Evolutionary conservation across 1,140 invertebrate species (phyloP).

Genomic region (Trachymyrmex cornetzi): DNA sequence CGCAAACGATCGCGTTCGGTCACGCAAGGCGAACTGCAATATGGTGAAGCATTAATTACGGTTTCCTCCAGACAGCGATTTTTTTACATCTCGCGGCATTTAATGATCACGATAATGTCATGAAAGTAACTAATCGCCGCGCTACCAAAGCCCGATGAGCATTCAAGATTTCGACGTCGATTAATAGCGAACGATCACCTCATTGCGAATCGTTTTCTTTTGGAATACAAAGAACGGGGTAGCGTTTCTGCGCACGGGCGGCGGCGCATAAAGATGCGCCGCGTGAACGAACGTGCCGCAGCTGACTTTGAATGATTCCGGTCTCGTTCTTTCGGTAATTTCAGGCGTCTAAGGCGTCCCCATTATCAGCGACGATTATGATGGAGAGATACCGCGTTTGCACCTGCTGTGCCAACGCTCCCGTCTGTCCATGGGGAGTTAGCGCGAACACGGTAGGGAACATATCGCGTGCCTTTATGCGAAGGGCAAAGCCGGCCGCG

Average conservation of each 20-base stretch:
- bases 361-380: constrained; percentile 75
- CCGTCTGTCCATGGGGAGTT: constrained; percentile 52
- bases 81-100: constrained; percentile 34
- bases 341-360: constrained; percentile 72
- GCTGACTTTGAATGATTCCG: constrained; percentile 74
- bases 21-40: constrained; percentile 28
- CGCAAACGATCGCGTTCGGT: constrained; percentile 28
- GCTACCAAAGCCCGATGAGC: constrained; percentile 53
- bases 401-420: constrained; percentile 68
- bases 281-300: constrained; percentile 35
- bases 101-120: constrained; percentile 52
- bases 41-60: constrained; percentile 45
- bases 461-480: constrained; percentile 69
- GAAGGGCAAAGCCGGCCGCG: constrained; percentile 57
- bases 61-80: constrained; percentile 2
- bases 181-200: constrained; percentile 66
- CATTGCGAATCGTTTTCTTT: constrained; percentile 63
- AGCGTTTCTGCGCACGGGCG: constrained; percentile 52
- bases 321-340: constrained; percentile 73
- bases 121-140: constrained; percentile 41
- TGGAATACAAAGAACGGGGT: constrained; percentile 22
- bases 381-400: constrained; percentile 70
- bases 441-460: constrained; percentile 65
- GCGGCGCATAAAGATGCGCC: constrained; percentile 36
- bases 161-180: constrained; percentile 74